These are phyloP conservation scores for Pocillopora damicornis DNA, from an alignment of 64 coral and sea anemone species.

Conservation along the genomic window DNA sequence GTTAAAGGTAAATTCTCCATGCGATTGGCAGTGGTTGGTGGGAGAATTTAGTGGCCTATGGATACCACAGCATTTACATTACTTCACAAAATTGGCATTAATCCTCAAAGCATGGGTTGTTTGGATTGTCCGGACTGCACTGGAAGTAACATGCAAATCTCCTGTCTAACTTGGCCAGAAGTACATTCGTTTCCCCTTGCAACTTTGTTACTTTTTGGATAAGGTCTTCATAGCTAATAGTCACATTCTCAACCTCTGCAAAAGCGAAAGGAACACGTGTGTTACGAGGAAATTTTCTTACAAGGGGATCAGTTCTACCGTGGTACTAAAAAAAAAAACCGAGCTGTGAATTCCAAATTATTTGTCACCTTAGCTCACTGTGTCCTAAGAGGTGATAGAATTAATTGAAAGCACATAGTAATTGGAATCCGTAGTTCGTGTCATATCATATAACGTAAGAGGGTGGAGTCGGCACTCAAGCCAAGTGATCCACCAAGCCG, in stretches of 20 bases:
- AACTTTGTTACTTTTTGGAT: constrained; percentile 19
- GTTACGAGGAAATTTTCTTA: too few species aligned
- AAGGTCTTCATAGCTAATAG: constrained; percentile 37
- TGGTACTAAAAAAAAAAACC: too few species aligned
- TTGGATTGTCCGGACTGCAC: neutral
- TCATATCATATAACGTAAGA: too few species aligned
- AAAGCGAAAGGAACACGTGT: neutral
- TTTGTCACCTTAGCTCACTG: too few species aligned
- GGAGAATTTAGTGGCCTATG: neutral
- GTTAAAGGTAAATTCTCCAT: too few species aligned
- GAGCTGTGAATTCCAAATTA: too few species aligned
- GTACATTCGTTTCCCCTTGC: neutral
- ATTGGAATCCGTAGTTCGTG: too few species aligned
- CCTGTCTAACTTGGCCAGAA: neutral
- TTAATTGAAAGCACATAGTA: too few species aligned
- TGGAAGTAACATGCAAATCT: neutral
- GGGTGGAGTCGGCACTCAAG: too few species aligned
- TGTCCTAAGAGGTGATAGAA: too few species aligned
- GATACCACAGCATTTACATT: neutral
- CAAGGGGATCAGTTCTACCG: too few species aligned
- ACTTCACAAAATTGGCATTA: neutral
- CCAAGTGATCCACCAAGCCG: neutral
- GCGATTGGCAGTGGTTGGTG: too few species aligned
- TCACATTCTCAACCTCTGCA: constrained; percentile 35
- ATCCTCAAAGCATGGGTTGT: neutral